Percentiles rank a stretch among this genome's conserved stretches.
Evolutionary conservation across 2,888 invertebrate species (phyloP).

Genomic region (Pimpla rufipes): DNA sequence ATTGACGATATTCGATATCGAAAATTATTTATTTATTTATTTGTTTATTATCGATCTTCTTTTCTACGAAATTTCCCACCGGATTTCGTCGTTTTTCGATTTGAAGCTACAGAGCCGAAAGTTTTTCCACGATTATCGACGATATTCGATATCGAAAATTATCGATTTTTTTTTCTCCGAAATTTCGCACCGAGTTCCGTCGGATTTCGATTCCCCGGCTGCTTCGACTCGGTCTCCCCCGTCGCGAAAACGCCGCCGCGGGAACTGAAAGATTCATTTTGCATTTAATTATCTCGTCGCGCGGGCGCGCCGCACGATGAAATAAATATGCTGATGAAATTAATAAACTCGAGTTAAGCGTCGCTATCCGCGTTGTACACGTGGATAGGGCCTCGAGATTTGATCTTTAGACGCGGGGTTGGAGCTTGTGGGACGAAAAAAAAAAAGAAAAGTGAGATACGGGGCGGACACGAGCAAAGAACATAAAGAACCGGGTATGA

Average conservation of each 20-base stretch:
- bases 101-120: too few relatives aligned
- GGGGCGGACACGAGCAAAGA: not conserved
- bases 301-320: not conserved
- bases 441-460: not conserved
- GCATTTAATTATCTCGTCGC: constrained; percentile 17
- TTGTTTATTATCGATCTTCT: too few relatives aligned
- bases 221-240: too few relatives aligned
- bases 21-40: too few relatives aligned
- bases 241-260: not conserved
- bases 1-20: too few relatives aligned
- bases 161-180: too few relatives aligned
- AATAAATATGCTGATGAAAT: constrained; percentile 45
- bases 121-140: too few relatives aligned
- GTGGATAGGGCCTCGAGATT: constrained; percentile 23
- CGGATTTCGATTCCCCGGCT: too few relatives aligned
- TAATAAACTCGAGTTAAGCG: constrained; percentile 45
- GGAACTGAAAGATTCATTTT: constrained; percentile 8
- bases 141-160: too few relatives aligned
- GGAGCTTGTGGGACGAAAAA: not conserved
- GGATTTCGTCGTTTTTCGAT: too few relatives aligned
- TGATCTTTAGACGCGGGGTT: constrained; percentile 3
- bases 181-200: too few relatives aligned
- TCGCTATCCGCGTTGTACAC: constrained; percentile 38
- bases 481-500: not conserved
- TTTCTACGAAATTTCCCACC: too few relatives aligned